A percentile compares a stretch with the other conserved stretches of the same genome.
Evolutionary conservation across 2,888 invertebrate species (phyloP).

Genomic region (Hemicrepidius hirtus): DNA sequence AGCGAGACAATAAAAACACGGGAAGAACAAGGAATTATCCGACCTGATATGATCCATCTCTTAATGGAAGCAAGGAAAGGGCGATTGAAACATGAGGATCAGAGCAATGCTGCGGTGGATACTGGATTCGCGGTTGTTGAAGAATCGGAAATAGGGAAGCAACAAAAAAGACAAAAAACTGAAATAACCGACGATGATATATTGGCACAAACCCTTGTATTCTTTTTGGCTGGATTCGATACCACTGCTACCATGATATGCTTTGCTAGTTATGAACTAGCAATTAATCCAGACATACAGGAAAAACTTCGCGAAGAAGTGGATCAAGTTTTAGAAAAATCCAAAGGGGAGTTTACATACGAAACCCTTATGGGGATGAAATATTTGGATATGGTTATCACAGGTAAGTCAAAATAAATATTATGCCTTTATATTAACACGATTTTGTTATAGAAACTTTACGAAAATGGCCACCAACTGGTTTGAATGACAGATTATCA

Average conservation of each 20-base stretch:
- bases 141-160: conserved; percentile 1
- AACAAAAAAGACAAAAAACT: not conserved
- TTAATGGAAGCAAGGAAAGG: conserved; percentile 65
- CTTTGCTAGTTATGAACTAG: conserved; percentile 67
- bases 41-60: conserved; percentile 70
- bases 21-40: conserved; percentile 61
- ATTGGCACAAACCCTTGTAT: conserved; percentile 27
- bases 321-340: not conserved
- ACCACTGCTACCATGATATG: conserved; percentile 65
- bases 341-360: conserved; percentile 24
- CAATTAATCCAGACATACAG: conserved; percentile 67
- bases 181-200: conserved; percentile 38
- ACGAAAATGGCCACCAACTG: conserved; percentile 9
- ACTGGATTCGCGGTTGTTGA: conserved; percentile 57
- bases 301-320: conserved; percentile 58
- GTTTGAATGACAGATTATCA: conserved; percentile 69
- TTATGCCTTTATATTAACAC: not conserved
- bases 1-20: conserved; percentile 59
- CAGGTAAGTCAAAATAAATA: conserved; percentile 61
- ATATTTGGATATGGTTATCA: conserved; percentile 38
- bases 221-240: conserved; percentile 52
- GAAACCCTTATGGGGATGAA: conserved; percentile 37
- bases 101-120: conserved; percentile 25
- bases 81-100: conserved; percentile 49
- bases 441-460: not conserved